These are phyloP conservation scores for Digitonthophagus gazella DNA, from an alignment of 2,888 invertebrate genomes.

Conservation along the genomic window DNA sequence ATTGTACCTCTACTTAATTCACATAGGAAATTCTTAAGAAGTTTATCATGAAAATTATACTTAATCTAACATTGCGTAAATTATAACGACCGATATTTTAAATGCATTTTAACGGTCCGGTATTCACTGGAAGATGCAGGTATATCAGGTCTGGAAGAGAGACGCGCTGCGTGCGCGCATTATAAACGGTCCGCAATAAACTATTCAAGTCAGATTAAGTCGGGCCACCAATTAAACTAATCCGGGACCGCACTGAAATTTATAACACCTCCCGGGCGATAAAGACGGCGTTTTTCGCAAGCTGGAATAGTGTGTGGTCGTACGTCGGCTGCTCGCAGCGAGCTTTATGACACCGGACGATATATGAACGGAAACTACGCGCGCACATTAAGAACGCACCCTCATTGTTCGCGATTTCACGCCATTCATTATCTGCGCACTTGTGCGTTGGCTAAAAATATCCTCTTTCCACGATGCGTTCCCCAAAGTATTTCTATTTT, in stretches of 20 bases:
- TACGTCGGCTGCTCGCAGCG: conserved; percentile 4
- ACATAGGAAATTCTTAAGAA: no score
- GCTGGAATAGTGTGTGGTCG: conserved; percentile 12
- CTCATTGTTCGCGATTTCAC: conserved; percentile 11
- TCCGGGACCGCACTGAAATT: conserved; percentile 13
- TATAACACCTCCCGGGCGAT: conserved; percentile 13
- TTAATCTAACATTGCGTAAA: no score
- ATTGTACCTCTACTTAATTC: no score
- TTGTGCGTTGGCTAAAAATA: not conserved
- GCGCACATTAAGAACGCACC: conserved; percentile 3
- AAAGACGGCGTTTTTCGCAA: conserved; percentile 9
- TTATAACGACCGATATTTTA: not conserved
- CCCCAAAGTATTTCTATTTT: not conserved
- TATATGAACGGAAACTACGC: conserved; percentile 10
- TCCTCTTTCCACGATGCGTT: not conserved
- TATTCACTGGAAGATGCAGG: not conserved
- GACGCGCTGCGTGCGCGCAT: conserved; percentile 11
- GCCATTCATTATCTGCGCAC: not conserved
- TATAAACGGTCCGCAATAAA: conserved; percentile 13
- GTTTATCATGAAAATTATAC: no score
- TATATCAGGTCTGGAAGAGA: not conserved
- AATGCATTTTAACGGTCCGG: not conserved
- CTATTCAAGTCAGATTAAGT: conserved; percentile 16
- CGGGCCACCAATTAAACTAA: conserved; percentile 17
- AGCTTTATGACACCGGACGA: conserved; percentile 13